These are phyloP conservation scores for Ditylenchus weischeri DNA, from an alignment of 2,888 invertebrate species.

Conservation along the genomic window DNA sequence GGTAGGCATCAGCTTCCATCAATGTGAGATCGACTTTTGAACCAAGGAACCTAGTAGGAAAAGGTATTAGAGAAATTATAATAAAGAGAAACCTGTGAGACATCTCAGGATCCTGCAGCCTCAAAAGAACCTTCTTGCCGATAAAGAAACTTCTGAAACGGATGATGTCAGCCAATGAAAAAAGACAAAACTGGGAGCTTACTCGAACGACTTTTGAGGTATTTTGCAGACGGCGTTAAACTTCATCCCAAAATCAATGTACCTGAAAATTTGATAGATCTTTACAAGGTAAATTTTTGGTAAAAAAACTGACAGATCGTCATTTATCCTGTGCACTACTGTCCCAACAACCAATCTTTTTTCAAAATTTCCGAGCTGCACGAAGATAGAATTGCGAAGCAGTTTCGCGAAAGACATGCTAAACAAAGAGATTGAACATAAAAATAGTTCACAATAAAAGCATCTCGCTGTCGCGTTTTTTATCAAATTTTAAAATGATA, in stretches of 20 bases:
- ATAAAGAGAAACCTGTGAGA: too few species aligned
- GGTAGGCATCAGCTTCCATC: conserved; percentile 85
- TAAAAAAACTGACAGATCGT: conserved; percentile 69
- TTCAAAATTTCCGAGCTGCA: conserved; percentile 81
- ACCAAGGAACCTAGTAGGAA: conserved; percentile 69
- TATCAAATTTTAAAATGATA: too few species aligned
- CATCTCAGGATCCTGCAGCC: conserved; percentile 72
- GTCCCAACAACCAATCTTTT: conserved; percentile 78
- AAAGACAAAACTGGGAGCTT: not conserved
- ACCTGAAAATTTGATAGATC: conserved; percentile 59
- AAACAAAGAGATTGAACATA: too few species aligned
- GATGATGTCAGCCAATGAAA: not conserved
- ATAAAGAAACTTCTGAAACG: conserved; percentile 70
- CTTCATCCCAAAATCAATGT: conserved; percentile 97
- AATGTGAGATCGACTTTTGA: conserved; percentile 83
- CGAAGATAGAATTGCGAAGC: conserved; percentile 79
- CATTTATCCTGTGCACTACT: conserved; percentile 57
- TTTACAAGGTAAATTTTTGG: too few species aligned
- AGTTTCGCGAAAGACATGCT: conserved; percentile 70
- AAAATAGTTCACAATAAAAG: too few species aligned
- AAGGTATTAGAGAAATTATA: too few species aligned
- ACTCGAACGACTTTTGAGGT: conserved; percentile 46
- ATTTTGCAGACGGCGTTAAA: conserved; percentile 85
- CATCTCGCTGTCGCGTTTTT: too few species aligned
- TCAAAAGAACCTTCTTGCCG: conserved; percentile 77